Conservation (phyloP, 2,888 invertebrate genomes). For the Diloba caeruleocephala region DNA sequence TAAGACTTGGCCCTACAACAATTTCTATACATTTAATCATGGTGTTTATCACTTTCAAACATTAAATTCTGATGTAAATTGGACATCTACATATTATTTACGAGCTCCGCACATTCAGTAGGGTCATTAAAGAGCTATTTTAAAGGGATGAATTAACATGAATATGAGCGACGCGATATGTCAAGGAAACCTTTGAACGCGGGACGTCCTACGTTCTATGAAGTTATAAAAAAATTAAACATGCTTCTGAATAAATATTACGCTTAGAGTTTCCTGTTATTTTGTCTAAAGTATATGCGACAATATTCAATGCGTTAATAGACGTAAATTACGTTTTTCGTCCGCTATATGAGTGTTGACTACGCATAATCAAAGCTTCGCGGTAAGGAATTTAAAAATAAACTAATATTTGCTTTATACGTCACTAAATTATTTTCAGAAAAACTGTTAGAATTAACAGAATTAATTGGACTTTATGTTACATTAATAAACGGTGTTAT, state of each 20-base stretch:
- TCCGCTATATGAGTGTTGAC: slow-evolving; percentile 14
- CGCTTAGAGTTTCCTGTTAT: slow-evolving; percentile 46
- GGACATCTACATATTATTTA: slow-evolving; percentile 32
- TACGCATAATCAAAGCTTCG: slow-evolving; percentile 6
- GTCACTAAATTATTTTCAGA: too few relatives aligned
- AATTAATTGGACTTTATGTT: too few relatives aligned
- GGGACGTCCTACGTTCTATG: slow-evolving; percentile 27
- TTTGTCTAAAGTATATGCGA: slow-evolving; percentile 19
- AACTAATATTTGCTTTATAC: too few relatives aligned
- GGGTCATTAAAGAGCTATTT: slow-evolving; percentile 38
- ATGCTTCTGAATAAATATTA: slow-evolving; percentile 31
- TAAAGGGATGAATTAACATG: slow-evolving; percentile 37
- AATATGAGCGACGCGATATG: slow-evolving; percentile 25
- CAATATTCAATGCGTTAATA: slow-evolving; percentile 8
- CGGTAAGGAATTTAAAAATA: too few relatives aligned
- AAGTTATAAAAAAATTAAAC: slow-evolving; percentile 33
- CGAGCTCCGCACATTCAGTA: slow-evolving; percentile 19
- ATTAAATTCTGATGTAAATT: slow-evolving; percentile 35
- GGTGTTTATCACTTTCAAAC: slow-evolving; percentile 27
- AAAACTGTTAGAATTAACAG: too few relatives aligned
- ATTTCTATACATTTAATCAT: slow-evolving; percentile 28
- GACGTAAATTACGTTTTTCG: slow-evolving; percentile 12
- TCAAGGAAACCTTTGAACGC: slow-evolving; percentile 50
- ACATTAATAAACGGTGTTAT: too few relatives aligned
- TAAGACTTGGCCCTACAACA: slow-evolving; percentile 32